Evolutionary conservation across 2,888 invertebrate genomes (phyloP).

Genomic region (Nomada ruficornis): DNA sequence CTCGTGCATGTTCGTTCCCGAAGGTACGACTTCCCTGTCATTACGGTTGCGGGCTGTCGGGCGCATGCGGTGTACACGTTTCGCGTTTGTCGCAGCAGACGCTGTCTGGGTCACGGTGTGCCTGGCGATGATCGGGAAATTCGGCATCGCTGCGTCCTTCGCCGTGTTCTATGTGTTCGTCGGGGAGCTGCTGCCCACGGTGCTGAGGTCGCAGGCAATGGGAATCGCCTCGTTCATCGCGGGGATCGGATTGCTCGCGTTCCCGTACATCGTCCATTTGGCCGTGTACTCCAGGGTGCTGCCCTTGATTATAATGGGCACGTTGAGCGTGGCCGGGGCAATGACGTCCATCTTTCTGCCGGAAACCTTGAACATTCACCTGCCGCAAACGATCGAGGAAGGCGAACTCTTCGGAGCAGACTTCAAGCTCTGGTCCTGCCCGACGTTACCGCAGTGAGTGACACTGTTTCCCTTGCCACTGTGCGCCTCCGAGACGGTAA

Average conservation of each 20-base stretch:
- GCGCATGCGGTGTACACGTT: not conserved
- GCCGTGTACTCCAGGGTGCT: conserved; percentile 87
- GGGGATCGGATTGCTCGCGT: conserved; percentile 87
- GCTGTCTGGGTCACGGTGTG: conserved; percentile 88
- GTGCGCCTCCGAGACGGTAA: not conserved
- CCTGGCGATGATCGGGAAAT: conserved; percentile 88
- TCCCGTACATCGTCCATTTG: conserved; percentile 88
- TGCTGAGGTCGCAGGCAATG: conserved; percentile 88
- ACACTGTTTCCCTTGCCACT: not conserved
- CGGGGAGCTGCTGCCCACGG: conserved; percentile 89
- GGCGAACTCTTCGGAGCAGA: conserved; percentile 87
- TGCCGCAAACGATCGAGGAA: conserved; percentile 88
- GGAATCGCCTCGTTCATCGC: conserved; percentile 88
- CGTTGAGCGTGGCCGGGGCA: conserved; percentile 86
- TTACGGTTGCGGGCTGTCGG: not conserved
- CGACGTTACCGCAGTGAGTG: conserved; percentile 80
- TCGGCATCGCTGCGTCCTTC: conserved; percentile 89
- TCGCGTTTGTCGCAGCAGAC: conserved; percentile 81
- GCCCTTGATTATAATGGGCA: conserved; percentile 87
- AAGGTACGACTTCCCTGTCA: conserved; percentile 83
- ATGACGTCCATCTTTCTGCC: conserved; percentile 87
- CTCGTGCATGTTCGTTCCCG: conserved; percentile 88
- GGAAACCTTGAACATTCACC: conserved; percentile 87
- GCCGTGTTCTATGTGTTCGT: conserved; percentile 90
- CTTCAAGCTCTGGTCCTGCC: conserved; percentile 86